These are phyloP conservation scores for Spialia ferax DNA, from an alignment of 2,888 invertebrate species.

Conservation along the genomic window DNA sequence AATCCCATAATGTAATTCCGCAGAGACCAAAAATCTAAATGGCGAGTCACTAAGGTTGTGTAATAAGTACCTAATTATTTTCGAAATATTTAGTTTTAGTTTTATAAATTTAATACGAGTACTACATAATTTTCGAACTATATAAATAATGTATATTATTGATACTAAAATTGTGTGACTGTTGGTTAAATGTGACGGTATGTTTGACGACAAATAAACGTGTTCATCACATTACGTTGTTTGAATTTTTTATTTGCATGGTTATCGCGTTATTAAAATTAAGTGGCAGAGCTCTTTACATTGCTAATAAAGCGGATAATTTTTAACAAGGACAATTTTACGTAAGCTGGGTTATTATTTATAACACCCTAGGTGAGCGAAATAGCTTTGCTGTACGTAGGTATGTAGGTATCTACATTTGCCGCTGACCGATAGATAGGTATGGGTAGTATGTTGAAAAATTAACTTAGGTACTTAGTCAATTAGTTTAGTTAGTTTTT, in stretches of 20 bases:
- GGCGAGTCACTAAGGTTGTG: constrained; percentile 35
- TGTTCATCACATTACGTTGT: constrained; percentile 74
- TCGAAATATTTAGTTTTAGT: constrained; percentile 19
- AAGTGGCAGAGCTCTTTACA: constrained; percentile 8
- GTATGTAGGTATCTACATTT: no score
- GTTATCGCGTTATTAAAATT: constrained; percentile 1
- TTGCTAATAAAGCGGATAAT: constrained; percentile 9
- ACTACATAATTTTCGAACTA: constrained; percentile 38
- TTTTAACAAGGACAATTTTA: constrained; percentile 28
- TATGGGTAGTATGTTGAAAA: not conserved
- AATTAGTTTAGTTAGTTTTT: no score
- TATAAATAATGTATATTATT: no score
- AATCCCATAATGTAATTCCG: constrained; percentile 26
- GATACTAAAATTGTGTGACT: constrained; percentile 54
- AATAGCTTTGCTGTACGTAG: constrained; percentile 15
- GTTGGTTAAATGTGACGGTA: constrained; percentile 64
- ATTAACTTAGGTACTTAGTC: no score
- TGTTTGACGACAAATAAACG: constrained; percentile 75
- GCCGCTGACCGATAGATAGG: not conserved
- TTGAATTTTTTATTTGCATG: constrained; percentile 67
- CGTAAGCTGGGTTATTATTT: constrained; percentile 22
- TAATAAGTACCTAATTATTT: no score
- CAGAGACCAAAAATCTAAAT: constrained; percentile 33
- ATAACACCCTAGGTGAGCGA: constrained; percentile 17
- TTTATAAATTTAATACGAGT: constrained; percentile 17